These are phyloP conservation scores for Madoqua kirkii DNA, from an alignment of 2,113 vertebrate genomes.

Conservation along the genomic window DNA sequence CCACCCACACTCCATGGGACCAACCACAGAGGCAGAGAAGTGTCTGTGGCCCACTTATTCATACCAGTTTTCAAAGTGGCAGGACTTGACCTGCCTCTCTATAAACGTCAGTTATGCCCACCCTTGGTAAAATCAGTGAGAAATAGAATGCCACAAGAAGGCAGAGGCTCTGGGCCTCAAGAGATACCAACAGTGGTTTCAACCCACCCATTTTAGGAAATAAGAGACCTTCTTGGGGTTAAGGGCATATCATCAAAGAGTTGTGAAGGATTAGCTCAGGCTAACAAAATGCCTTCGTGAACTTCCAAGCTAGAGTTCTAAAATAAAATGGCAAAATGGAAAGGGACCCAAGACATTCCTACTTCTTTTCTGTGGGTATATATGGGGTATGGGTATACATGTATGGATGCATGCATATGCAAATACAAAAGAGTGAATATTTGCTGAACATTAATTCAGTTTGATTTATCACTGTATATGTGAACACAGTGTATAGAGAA, in stretches of 20 bases:
- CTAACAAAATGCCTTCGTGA: not conserved
- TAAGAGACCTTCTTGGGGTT: not conserved
- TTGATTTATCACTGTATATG: not conserved
- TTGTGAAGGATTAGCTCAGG: not conserved
- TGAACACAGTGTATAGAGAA: not conserved
- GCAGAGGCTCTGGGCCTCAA: not conserved
- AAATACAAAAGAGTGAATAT: not conserved
- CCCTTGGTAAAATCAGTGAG: not conserved
- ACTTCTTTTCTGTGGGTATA: not conserved
- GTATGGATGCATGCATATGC: rapidly evolving
- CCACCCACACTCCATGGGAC: not conserved
- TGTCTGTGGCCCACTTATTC: not conserved
- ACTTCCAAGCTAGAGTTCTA: not conserved
- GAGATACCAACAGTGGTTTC: not conserved
- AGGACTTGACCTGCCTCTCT: not conserved
- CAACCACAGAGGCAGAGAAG: not conserved
- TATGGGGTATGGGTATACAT: not conserved
- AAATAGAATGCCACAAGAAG: not conserved
- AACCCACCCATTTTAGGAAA: not conserved
- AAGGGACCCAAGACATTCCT: not conserved
- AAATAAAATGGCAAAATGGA: not conserved
- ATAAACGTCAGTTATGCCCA: not conserved
- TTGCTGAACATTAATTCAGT: not conserved
- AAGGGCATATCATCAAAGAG: not conserved
- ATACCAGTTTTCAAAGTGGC: not conserved